A percentile compares a stretch with the other conserved stretches of the same genome.
phyloP scores from a whole-genome alignment of 2,113 vertebrate species.

The Merops nubicus region DNA sequence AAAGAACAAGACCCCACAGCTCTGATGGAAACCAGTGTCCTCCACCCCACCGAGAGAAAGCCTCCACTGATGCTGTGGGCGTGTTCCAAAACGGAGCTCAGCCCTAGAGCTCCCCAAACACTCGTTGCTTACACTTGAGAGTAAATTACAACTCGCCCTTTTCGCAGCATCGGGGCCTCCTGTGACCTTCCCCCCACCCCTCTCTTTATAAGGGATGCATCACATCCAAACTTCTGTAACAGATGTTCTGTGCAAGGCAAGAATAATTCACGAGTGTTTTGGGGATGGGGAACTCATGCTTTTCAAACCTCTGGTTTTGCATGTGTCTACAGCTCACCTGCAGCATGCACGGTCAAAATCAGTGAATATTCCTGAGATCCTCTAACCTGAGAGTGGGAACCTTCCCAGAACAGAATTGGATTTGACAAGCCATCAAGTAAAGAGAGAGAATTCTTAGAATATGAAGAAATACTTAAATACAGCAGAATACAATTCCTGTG shows the following conservation, averaged over 20 bases:
- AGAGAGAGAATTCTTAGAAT: neutral
- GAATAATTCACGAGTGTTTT: neutral
- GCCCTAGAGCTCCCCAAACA: neutral
- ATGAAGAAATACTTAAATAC: neutral
- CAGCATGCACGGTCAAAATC: neutral
- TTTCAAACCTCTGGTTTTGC: neutral
- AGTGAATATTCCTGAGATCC: neutral
- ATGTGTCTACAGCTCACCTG: neutral
- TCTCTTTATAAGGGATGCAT: neutral
- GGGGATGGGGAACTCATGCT: neutral
- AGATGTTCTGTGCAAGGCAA: slow-evolving; percentile 41
- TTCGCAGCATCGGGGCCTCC: neutral
- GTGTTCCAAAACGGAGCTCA: neutral
- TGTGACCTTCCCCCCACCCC: neutral
- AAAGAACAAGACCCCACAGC: neutral
- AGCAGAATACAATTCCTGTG: neutral
- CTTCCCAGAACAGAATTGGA: neutral
- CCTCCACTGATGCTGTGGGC: neutral
- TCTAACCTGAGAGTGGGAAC: neutral
- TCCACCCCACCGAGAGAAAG: neutral
- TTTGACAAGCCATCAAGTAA: neutral
- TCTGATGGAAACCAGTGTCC: neutral
- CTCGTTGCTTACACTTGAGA: neutral
- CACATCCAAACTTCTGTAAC: slow-evolving; percentile 20
- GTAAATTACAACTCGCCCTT: neutral